These are phyloP conservation scores for Passer montanus DNA, from an alignment of 2,113 vertebrate genomes.

Conservation along the genomic window DNA sequence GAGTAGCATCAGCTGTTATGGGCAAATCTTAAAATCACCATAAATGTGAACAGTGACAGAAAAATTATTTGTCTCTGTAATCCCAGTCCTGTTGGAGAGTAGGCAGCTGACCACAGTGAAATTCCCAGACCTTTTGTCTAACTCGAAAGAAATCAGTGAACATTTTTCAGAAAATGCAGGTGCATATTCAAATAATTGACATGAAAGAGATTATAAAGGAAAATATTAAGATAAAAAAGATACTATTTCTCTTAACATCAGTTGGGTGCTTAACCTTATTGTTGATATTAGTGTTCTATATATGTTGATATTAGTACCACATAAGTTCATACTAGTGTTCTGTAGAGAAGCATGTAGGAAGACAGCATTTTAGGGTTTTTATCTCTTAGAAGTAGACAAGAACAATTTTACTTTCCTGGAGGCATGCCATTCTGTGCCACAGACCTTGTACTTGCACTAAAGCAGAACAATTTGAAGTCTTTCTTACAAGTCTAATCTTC, in stretches of 20 bases:
- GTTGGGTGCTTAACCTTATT: not conserved
- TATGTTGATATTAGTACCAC: not conserved
- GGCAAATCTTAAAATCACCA: not conserved
- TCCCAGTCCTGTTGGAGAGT: not conserved
- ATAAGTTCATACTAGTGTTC: not conserved
- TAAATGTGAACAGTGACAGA: not conserved
- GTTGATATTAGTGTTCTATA: too few species aligned
- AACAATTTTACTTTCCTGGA: not conserved
- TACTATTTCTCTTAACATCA: not conserved
- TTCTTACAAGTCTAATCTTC: not conserved
- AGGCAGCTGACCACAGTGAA: not conserved
- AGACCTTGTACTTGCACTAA: not conserved
- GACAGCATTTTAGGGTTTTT: rapidly evolving
- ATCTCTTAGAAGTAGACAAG: not conserved
- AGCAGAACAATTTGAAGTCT: not conserved
- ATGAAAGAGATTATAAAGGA: not conserved
- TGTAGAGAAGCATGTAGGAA: not conserved
- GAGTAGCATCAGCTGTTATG: not conserved
- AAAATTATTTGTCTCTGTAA: not conserved
- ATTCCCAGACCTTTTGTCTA: not conserved
- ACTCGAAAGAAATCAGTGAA: not conserved
- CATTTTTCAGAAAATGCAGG: not conserved
- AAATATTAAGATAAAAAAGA: not conserved
- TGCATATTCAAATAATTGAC: not conserved
- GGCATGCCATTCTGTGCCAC: not conserved